Percentiles rank a stretch among this genome's conserved stretches.
Evolutionary conservation across 1,140 invertebrate species (phyloP).

Genomic region (Drosophila sturtevanti): DNA sequence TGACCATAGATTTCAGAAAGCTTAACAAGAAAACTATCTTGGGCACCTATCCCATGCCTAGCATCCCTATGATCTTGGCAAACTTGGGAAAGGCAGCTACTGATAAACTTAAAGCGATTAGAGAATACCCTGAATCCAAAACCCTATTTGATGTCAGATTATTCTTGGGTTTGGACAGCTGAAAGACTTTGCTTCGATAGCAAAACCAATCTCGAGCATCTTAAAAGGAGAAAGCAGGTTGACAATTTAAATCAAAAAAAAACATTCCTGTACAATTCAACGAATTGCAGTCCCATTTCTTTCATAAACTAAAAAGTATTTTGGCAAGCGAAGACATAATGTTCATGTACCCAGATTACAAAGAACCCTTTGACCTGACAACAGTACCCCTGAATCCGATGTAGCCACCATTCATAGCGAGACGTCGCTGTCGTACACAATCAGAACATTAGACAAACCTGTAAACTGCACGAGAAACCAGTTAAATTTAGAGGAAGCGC

Average conservation of each 20-base stretch:
- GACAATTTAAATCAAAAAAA: not conserved
- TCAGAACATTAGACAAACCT: too few species aligned
- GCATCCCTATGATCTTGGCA: not conserved
- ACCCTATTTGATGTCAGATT: not conserved
- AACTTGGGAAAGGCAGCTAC: not conserved
- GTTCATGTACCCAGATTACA: too few species aligned
- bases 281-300: not conserved
- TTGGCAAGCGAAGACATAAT: not conserved
- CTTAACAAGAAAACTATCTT: not conserved
- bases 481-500: too few species aligned
- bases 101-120: not conserved
- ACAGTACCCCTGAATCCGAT: too few species aligned
- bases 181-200: not conserved
- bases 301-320: not conserved
- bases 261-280: too few species aligned
- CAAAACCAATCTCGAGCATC: not conserved
- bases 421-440: too few species aligned
- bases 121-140: not conserved
- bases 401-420: too few species aligned
- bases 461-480: too few species aligned
- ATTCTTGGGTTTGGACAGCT: not conserved
- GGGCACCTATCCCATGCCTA: not conserved
- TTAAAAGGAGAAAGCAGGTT: not conserved
- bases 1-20: slow-evolving; percentile 1
- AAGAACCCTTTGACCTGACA: too few species aligned